Percentiles rank a stretch among this genome's conserved stretches.
phyloP scores from a whole-genome alignment of 2,113 vertebrate genomes.

The Rhombomys opimus region DNA sequence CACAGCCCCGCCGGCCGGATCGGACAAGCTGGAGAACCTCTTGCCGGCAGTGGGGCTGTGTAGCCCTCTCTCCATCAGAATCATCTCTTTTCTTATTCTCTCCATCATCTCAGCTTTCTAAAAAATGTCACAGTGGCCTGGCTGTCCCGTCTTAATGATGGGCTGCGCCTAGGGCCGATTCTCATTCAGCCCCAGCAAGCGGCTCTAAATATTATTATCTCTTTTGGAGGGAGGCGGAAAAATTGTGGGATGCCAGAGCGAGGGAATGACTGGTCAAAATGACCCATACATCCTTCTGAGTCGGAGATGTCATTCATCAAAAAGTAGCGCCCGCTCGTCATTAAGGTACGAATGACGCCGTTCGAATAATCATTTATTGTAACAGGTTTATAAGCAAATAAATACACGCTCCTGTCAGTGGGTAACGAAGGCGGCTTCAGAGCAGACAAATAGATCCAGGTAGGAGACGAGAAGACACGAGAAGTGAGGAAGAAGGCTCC shows the following conservation, averaged over 20 bases:
- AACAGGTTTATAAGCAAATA: constrained; percentile 99
- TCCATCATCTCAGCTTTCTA: constrained; percentile 98
- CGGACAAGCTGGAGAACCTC: constrained; percentile 94
- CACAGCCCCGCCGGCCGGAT: constrained; percentile 95
- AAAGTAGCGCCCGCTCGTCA: constrained; percentile 95
- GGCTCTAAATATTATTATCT: constrained; percentile 96
- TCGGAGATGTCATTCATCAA: constrained; percentile 99
- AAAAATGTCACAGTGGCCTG: constrained; percentile 91
- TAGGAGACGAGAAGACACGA: constrained; percentile 93
- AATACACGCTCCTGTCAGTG: constrained; percentile 99
- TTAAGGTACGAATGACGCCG: constrained; percentile 99
- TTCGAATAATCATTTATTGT: constrained; percentile 99
- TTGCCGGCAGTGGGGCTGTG: constrained; percentile 97
- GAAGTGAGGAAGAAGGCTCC: constrained; percentile 93
- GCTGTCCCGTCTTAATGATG: constrained; percentile 92
- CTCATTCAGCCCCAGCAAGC: constrained; percentile 94
- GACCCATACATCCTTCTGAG: constrained; percentile 96
- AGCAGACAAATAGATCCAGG: constrained; percentile 99
- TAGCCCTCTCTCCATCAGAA: constrained; percentile 99
- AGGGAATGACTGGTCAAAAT: constrained; percentile 97
- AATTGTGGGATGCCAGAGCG: constrained; percentile 94
- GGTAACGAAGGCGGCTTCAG: constrained; percentile 99
- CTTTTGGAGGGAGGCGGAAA: constrained; percentile 94
- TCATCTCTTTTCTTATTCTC: constrained; percentile 99
- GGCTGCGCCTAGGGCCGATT: constrained; percentile 95